Percentiles rank a stretch among this genome's conserved stretches.
phyloP scores from a whole-genome alignment of 1,140 invertebrate species.

The Temnothorax curvispinosus region DNA sequence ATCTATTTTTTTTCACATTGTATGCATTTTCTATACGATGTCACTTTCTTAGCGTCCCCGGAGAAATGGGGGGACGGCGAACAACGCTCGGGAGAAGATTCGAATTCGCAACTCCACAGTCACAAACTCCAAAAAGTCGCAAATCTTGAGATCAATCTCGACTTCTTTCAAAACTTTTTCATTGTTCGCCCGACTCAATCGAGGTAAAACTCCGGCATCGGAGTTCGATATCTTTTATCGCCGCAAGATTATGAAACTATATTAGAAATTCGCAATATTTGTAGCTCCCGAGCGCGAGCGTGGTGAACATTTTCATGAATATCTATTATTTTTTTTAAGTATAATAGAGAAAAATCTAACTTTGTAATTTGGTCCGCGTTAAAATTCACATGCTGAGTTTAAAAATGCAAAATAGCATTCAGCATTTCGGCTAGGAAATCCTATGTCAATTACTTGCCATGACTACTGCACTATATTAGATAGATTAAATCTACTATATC shows the following conservation, averaged over 20 bases:
- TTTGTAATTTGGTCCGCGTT: not conserved
- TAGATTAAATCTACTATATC: too few relatives aligned
- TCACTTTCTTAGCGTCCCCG: not conserved
- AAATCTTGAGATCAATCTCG: slow-evolving; percentile 42
- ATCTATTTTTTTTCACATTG: not conserved
- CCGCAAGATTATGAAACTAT: not conserved
- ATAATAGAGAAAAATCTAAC: not conserved
- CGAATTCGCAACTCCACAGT: not conserved
- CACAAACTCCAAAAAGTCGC: slow-evolving; percentile 41
- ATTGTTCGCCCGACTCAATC: slow-evolving; percentile 13
- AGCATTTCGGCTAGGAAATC: too few relatives aligned
- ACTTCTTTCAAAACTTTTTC: slow-evolving; percentile 47
- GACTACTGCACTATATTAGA: too few relatives aligned
- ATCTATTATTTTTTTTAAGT: not conserved
- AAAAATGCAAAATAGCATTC: not conserved
- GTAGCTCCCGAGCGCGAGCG: not conserved
- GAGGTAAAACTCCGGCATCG: slow-evolving; percentile 13
- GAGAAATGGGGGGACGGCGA: not conserved
- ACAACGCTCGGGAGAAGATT: slow-evolving; percentile 6
- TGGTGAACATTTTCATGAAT: slow-evolving; percentile 3
- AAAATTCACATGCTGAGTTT: not conserved
- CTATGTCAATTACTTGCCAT: too few relatives aligned
- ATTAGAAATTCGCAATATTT: slow-evolving; percentile 3
- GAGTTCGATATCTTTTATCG: slow-evolving; percentile 34
- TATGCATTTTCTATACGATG: not conserved